Conservation (phyloP, 2,797 vertebrate genomes). For the Phoeniculus purpureus region DNA sequence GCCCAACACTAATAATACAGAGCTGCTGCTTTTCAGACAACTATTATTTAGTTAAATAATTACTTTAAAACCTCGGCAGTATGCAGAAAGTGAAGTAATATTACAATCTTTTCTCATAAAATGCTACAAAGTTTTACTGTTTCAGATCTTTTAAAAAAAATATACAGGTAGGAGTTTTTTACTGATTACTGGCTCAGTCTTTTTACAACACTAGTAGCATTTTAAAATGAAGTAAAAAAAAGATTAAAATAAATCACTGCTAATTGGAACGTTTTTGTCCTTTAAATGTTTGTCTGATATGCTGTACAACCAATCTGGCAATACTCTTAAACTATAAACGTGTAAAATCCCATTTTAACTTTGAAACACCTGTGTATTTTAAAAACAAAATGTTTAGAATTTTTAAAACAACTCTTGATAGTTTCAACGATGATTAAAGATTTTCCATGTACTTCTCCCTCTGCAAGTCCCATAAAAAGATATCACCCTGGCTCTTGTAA, state of each 20-base stretch:
- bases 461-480: neutral
- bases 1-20: neutral
- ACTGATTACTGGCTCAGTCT: neutral
- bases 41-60: too few relatives aligned
- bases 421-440: neutral
- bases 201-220: neutral
- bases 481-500: conserved; percentile 25
- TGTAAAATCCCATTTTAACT: neutral
- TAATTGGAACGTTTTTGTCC: neutral
- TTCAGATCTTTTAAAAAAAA: neutral
- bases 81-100: neutral
- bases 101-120: neutral
- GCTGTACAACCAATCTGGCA: neutral
- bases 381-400: neutral
- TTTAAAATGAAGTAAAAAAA: neutral
- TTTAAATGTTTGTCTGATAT: neutral
- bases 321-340: neutral
- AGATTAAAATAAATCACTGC: neutral
- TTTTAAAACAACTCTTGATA: neutral
- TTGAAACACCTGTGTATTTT: neutral
- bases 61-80: neutral
- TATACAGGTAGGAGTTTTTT: neutral
- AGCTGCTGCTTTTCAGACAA: neutral
- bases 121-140: neutral
- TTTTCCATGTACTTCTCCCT: conserved; percentile 1